Percentiles rank a stretch among this genome's conserved stretches.
Evolutionary conservation across 1,140 invertebrate genomes (phyloP).

Genomic region (Trachelipus rathkii): DNA sequence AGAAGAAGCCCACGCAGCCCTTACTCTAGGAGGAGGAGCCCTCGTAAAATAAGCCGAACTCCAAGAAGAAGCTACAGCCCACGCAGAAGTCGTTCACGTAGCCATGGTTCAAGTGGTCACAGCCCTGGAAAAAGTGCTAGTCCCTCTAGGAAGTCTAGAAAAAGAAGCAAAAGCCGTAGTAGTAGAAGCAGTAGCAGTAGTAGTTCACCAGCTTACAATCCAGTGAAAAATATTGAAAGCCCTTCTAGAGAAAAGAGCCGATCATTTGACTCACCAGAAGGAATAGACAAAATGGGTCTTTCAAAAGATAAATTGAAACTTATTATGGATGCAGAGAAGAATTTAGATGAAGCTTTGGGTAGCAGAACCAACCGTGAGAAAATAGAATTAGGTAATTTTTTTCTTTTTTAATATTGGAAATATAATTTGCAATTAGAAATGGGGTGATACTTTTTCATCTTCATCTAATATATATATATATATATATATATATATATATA

Average conservation of each 20-base stretch:
- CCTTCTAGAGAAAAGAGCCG: background rate
- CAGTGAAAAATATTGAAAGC: background rate
- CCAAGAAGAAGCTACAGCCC: background rate
- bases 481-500: slow-evolving; percentile 5
- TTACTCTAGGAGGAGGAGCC: background rate
- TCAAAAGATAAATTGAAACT: no score
- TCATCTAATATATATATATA: background rate
- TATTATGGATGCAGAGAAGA: no score
- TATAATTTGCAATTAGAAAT: background rate
- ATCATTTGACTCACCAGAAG: background rate
- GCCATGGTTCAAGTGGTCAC: background rate
- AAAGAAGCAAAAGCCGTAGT: background rate
- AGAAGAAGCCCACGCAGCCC: background rate
- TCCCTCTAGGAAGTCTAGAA: background rate
- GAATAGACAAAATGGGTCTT: no score
- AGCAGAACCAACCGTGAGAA: no score
- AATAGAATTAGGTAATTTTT: no score
- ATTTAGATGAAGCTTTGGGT: no score
- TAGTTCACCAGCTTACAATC: background rate
- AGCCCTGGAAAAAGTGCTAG: background rate
- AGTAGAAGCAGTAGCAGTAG: background rate
- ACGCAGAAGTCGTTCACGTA: background rate
- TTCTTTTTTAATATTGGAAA: background rate
- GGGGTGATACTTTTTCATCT: no score
- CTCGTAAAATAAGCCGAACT: background rate